Conservation (phyloP, 2,888 invertebrate genomes). For the Drosophila robusta region DNA sequence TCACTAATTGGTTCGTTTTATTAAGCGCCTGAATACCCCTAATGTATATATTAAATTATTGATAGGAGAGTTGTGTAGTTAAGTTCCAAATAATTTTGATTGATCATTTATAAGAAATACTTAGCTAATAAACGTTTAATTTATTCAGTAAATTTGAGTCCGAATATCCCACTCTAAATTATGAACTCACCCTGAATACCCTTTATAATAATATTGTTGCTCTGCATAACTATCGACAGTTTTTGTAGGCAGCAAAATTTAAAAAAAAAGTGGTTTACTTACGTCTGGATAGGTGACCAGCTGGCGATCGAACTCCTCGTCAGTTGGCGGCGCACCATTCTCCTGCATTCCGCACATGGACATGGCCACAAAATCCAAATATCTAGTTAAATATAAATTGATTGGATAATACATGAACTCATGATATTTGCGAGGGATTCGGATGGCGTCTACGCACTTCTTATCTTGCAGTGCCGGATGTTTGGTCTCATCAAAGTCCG, state of each 20-base stretch:
- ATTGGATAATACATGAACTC: conserved; percentile 1
- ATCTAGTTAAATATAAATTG: conserved; percentile 61
- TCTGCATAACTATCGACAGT: conserved; percentile 26
- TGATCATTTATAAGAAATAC: no score
- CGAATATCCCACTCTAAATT: no score
- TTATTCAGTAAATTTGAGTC: no score
- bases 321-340: conserved; percentile 86
- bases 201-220: no score
- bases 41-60: no score
- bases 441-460: conserved; percentile 82
- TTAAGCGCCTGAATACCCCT: no score
- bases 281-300: conserved; percentile 86
- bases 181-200: no score
- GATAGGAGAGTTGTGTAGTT: no score
- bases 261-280: conserved; percentile 59
- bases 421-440: background rate
- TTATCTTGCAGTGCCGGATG: conserved; percentile 84
- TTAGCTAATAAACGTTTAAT: no score
- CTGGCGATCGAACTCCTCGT: conserved; percentile 88
- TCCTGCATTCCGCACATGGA: conserved; percentile 91
- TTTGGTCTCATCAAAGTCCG: conserved; percentile 92
- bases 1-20: no score
- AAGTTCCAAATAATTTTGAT: no score
- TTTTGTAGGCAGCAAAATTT: background rate
- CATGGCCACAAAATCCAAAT: conserved; percentile 88